phyloP scores from a whole-genome alignment of 2,888 invertebrate genomes.

The Mythimna vitellina region DNA sequence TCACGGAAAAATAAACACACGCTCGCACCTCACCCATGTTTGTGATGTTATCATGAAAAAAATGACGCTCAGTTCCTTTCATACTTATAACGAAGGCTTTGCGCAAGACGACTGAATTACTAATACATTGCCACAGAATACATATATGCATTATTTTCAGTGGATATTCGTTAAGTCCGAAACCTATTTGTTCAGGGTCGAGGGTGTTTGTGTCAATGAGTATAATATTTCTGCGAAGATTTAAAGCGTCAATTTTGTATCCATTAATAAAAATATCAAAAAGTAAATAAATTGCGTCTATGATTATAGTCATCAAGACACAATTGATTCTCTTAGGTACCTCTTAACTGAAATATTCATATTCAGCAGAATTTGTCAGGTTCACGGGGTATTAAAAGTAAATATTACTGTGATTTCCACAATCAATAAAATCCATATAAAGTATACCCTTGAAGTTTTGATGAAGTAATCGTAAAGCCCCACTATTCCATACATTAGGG shows the following conservation, averaged over 20 bases:
- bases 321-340: too few relatives aligned
- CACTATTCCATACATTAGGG: too few relatives aligned
- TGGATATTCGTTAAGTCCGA: conserved; percentile 56
- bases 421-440: too few relatives aligned
- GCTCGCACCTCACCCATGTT: conserved; percentile 81
- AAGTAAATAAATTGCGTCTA: too few relatives aligned
- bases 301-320: neutral
- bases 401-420: too few relatives aligned
- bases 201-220: conserved; percentile 32
- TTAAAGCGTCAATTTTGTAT: neutral
- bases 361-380: too few relatives aligned
- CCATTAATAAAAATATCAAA: neutral
- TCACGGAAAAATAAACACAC: conserved; percentile 75
- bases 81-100: conserved; percentile 84
- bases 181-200: conserved; percentile 38
- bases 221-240: neutral
- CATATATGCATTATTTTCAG: conserved; percentile 62
- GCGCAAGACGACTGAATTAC: conserved; percentile 82
- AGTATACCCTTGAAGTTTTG: too few relatives aligned
- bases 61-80: conserved; percentile 75
- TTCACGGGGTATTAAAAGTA: too few relatives aligned
- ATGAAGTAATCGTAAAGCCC: too few relatives aligned
- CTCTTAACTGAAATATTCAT: too few relatives aligned
- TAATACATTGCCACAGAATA: conserved; percentile 77
- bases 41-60: conserved; percentile 79